Conservation (phyloP, 2,113 vertebrate genomes). For the Misgurnus mizolepis region DNA sequence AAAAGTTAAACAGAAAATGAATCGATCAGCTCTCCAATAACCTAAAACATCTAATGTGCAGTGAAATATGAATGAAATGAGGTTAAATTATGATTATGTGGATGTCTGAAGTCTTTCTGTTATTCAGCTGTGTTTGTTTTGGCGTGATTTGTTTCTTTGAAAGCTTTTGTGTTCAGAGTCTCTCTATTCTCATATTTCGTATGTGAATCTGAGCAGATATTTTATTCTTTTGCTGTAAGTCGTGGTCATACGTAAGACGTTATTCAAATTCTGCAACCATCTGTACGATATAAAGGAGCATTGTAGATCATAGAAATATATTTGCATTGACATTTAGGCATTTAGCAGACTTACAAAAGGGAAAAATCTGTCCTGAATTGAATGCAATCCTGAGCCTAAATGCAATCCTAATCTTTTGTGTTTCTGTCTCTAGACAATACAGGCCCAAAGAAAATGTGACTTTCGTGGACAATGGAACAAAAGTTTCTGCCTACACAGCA, state of each 20-base stretch:
- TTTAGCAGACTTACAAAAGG: too few species aligned
- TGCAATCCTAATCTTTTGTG: not conserved
- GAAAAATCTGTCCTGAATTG: too few species aligned
- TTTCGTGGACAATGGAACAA: slow-evolving; percentile 84
- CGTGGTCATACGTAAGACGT: not conserved
- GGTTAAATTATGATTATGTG: too few species aligned
- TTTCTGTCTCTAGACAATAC: slow-evolving; percentile 80
- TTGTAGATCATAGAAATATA: too few species aligned
- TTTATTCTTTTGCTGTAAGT: not conserved
- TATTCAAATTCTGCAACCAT: not conserved
- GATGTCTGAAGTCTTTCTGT: too few species aligned
- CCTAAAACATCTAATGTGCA: not conserved
- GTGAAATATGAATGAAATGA: not conserved
- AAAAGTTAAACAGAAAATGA: not conserved
- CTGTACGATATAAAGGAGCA: too few species aligned
- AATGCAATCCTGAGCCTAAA: too few species aligned
- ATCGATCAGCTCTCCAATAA: not conserved
- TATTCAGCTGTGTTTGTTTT: not conserved
- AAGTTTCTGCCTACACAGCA: slow-evolving; percentile 82
- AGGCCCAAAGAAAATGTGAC: slow-evolving; percentile 83
- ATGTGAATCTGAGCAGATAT: not conserved
- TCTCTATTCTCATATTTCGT: not conserved
- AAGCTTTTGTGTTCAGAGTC: not conserved
- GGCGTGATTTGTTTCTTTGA: not conserved
- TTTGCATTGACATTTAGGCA: too few species aligned